Base-by-base conservation (phyloP, 2,113 vertebrate species). In the Colaptes auratus region DNA sequence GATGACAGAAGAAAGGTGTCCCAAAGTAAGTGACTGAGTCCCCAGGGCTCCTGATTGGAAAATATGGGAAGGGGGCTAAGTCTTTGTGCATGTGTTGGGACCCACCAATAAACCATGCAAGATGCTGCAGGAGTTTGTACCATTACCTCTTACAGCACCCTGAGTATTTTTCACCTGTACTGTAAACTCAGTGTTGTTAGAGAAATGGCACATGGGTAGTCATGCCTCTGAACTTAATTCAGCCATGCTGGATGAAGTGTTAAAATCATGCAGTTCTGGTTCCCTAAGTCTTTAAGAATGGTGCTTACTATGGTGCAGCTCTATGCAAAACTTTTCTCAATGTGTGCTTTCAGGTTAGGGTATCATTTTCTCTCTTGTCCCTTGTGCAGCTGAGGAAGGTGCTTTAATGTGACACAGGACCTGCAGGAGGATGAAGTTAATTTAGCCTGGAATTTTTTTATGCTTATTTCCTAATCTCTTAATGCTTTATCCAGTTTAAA, bases 1-100 rank as follows among this genome's bases (percentile, higher is more conserved):
- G 60, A 97, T 97, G 96, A 95, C 94, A 53, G 95, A 97, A 71
- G 92, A 97, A 35, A 96, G 66, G 93, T 46, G 81, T 94, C 86
- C 83, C 78, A 94, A 96, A 93, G 96, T 97, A 96, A 97, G 96
- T 97, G 91, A 75, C 33, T 0, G 78, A 78, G 30, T 55, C n/a
- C 42, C 10, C 25, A 5, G 69, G 85, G 65, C 46, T 84, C 59
- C 85, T 12, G 18, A 31, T 15, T 0, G 3, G 84, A 64, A 88
- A 53, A 81, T 71, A 20, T 0, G 55, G 90, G 88, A 56, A 78
- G 80, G 86, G 88, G 79, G 46, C 39, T 66, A 2, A 27, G 42
- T 77, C 36, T 9, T 0, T 12, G 53, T 20, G 74, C 87, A 6
- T 2, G 0, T 21, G 10, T 30, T 21, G 73, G 77, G 14, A 58